A percentile compares a stretch with the other conserved stretches of the same genome.
These are phyloP conservation scores for Sarcophaga caerulescens DNA, from an alignment of 2,888 invertebrate species.

Conservation along the genomic window DNA sequence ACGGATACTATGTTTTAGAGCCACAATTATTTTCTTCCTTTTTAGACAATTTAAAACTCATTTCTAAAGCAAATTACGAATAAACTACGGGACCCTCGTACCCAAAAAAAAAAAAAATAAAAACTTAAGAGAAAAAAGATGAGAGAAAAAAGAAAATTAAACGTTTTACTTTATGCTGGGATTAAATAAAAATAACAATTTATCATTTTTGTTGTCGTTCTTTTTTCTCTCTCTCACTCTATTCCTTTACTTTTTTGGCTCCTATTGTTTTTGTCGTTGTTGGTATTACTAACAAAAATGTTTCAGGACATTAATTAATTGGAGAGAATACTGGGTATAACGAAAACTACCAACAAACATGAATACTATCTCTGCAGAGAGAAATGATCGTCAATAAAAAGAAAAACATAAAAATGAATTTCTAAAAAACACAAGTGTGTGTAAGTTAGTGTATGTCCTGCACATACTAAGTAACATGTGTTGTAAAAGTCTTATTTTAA, in stretches of 20 bases:
- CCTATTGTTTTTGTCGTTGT: no score
- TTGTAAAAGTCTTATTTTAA: background rate
- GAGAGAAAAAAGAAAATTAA: conserved; percentile 11
- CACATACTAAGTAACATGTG: conserved; percentile 12
- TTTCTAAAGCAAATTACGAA: background rate
- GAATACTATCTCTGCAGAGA: background rate
- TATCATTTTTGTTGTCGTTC: conserved; percentile 31
- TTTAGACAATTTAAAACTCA: background rate
- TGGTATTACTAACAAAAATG: conserved; percentile 15
- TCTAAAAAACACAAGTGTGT: background rate
- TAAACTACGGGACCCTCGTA: background rate
- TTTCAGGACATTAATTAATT: conserved; percentile 57
- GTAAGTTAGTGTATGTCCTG: background rate
- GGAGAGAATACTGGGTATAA: conserved; percentile 2
- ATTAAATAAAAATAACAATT: conserved; percentile 43
- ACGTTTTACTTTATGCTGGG: conserved; percentile 2
- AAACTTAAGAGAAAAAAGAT: background rate
- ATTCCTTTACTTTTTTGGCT: no score
- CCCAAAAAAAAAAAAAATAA: background rate
- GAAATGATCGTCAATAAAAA: background rate
- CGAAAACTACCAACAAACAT: background rate
- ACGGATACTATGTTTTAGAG: no score
- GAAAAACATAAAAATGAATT: background rate
- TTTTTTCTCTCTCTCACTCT: no score
- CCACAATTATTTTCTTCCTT: no score